Evolutionary conservation across 2,888 invertebrate genomes (phyloP).

Genomic region (Erannis defoliaria): DNA sequence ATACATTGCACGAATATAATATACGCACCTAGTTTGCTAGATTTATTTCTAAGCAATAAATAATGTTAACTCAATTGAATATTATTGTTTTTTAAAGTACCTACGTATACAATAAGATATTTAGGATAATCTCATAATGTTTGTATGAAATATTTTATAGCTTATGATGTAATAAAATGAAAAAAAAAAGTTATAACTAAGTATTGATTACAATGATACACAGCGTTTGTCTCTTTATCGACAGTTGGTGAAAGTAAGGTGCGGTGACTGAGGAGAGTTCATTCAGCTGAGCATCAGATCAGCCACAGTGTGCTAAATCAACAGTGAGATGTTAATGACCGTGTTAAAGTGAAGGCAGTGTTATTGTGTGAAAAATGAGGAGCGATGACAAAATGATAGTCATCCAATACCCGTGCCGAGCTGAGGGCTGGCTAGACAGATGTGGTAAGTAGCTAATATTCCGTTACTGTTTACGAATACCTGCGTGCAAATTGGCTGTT

Average conservation of each 20-base stretch:
- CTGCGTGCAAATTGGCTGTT: constrained; percentile 39
- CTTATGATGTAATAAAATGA: background rate
- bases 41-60: no score
- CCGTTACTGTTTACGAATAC: constrained; percentile 35
- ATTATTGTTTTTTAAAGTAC: no score
- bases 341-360: constrained; percentile 52
- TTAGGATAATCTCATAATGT: no score
- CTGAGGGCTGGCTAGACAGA: constrained; percentile 81
- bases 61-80: no score
- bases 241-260: constrained; percentile 80
- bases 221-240: constrained; percentile 60
- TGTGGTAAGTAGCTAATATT: constrained; percentile 68
- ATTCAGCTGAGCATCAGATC: constrained; percentile 50
- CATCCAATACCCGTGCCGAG: constrained; percentile 79
- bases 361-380: constrained; percentile 69
- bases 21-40: no score
- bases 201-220: constrained; percentile 51
- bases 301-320: constrained; percentile 49
- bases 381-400: constrained; percentile 62
- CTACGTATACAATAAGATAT: no score
- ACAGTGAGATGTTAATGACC: constrained; percentile 63
- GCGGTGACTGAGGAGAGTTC: constrained; percentile 57
- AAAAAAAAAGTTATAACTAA: no score
- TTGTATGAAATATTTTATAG: no score
- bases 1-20: background rate